These are phyloP conservation scores for Heteromurus nitidus DNA, from an alignment of 2,888 invertebrate genomes.

Conservation along the genomic window DNA sequence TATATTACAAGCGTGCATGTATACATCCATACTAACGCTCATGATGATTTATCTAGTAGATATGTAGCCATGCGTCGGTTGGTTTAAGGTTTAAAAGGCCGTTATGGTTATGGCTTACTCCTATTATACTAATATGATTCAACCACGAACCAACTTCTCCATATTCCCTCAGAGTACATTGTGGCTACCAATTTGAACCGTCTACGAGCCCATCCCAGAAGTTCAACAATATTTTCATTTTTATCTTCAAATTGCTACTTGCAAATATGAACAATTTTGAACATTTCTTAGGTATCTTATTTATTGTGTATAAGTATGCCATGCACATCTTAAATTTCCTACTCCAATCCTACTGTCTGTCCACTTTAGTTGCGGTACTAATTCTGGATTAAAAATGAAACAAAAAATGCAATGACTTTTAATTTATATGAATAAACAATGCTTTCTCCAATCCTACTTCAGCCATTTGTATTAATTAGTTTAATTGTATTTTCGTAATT, in stretches of 20 bases:
- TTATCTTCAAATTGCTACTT: constrained; percentile 36
- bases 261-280: constrained; percentile 48
- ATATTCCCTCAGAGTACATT: too few species aligned
- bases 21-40: constrained; percentile 7
- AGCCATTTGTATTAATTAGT: constrained; percentile 53
- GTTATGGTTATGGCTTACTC: constrained; percentile 54
- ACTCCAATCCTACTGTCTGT: not conserved
- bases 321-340: not conserved
- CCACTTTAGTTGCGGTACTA: constrained; percentile 20
- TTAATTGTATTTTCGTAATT: not conserved
- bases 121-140: too few species aligned
- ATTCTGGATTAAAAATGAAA: constrained; percentile 45
- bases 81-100: constrained; percentile 54
- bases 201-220: constrained; percentile 52
- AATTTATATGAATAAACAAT: constrained; percentile 64
- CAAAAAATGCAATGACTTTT: constrained; percentile 37
- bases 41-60: constrained; percentile 61
- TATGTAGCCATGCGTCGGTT: constrained; percentile 48
- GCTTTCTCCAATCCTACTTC: constrained; percentile 35
- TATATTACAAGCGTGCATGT: constrained; percentile 13
- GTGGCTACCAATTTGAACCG: constrained; percentile 11
- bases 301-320: too few species aligned
- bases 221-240: constrained; percentile 49
- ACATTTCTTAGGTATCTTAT: constrained; percentile 30
- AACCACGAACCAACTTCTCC: too few species aligned